These are phyloP conservation scores for Callinectes sapidus DNA, from an alignment of 2,888 invertebrate species.

Conservation along the genomic window DNA sequence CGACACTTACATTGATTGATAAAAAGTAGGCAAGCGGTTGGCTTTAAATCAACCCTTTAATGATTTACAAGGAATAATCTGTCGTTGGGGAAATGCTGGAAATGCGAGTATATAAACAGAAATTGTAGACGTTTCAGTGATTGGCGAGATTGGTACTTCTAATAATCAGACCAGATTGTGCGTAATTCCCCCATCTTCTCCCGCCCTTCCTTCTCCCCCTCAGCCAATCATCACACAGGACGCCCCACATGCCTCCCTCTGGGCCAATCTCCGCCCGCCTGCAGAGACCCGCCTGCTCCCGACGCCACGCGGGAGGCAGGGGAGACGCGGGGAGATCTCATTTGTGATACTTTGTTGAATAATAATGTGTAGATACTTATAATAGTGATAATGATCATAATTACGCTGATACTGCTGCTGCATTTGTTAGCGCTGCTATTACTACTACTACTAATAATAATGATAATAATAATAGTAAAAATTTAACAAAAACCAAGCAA, in stretches of 20 bases:
- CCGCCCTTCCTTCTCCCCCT: neutral
- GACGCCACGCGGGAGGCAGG: neutral
- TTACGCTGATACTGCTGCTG: no score
- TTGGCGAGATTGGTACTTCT: neutral
- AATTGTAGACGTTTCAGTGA: neutral
- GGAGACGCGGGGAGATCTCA: neutral
- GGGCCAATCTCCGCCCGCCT: constrained; percentile 22
- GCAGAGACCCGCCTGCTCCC: neutral
- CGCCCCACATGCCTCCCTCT: constrained; percentile 18
- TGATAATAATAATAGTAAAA: neutral
- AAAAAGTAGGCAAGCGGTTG: neutral
- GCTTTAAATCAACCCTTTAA: neutral
- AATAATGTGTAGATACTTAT: neutral
- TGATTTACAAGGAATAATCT: neutral
- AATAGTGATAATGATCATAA: no score
- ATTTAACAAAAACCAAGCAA: neutral
- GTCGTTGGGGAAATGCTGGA: neutral
- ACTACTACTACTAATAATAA: no score
- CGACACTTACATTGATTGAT: neutral
- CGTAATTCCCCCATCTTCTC: neutral
- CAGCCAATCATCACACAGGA: neutral
- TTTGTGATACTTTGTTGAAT: neutral
- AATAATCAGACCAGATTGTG: neutral
- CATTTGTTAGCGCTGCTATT: no score
- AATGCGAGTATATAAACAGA: neutral